These are phyloP conservation scores for Ernsta delagoae DNA, from an alignment of 2,888 invertebrate species.

Conservation along the genomic window DNA sequence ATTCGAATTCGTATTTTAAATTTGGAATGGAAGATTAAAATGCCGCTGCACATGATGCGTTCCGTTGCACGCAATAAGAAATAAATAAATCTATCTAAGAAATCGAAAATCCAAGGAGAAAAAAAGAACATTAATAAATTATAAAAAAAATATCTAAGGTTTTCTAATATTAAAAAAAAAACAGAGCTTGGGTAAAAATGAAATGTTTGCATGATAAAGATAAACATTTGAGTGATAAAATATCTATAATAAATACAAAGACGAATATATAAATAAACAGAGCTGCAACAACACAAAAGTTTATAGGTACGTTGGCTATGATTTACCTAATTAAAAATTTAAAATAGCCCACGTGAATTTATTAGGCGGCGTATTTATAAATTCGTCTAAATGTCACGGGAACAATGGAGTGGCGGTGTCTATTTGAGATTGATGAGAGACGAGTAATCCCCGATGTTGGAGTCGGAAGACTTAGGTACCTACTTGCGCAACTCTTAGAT, in stretches of 20 bases:
- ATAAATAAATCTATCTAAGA: too few relatives aligned
- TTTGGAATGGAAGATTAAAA: conserved; percentile 15
- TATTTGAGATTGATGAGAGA: conserved; percentile 82
- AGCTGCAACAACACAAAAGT: background rate
- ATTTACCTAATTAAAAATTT: conserved; percentile 58
- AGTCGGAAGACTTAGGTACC: conserved; percentile 61
- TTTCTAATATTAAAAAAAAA: too few relatives aligned
- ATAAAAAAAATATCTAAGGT: background rate
- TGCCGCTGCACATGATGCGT: background rate
- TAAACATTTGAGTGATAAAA: too few relatives aligned
- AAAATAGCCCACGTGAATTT: conserved; percentile 58
- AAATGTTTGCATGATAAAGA: too few relatives aligned
- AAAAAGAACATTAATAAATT: background rate
- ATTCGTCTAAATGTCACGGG: conserved; percentile 80
- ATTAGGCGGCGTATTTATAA: conserved; percentile 75
- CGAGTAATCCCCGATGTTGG: conserved; percentile 72
- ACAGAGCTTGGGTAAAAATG: too few relatives aligned
- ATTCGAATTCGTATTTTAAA: conserved; percentile 41
- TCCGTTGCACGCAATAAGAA: background rate
- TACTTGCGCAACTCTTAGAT: conserved; percentile 62
- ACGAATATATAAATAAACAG: background rate
- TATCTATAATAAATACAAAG: background rate
- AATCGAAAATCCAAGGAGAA: too few relatives aligned
- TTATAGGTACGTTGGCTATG: conserved; percentile 14
- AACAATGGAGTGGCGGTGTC: conserved; percentile 78